phyloP scores from a whole-genome alignment of 37 sponge, comb jelly and placozoan species.

The Ephydatia muelleri region DNA sequence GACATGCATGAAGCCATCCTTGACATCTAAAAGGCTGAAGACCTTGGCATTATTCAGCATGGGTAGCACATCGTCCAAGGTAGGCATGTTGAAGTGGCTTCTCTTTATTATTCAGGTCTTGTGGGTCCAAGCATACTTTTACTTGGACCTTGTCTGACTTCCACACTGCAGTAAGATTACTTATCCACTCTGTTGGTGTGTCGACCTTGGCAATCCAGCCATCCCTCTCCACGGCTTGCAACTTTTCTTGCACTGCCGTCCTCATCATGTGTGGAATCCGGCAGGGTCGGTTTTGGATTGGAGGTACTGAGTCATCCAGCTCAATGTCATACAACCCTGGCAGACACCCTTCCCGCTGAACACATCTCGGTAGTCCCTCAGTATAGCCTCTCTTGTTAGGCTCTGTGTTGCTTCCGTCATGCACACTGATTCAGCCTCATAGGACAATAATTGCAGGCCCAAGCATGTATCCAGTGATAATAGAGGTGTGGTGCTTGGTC shows the following conservation, averaged over 20 bases:
- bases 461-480: not conserved
- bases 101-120: slow-evolving; percentile 36
- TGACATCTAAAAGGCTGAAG: no score
- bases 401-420: no score
- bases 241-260: not conserved
- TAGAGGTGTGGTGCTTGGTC: not conserved
- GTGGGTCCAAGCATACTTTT: slow-evolving; percentile 44
- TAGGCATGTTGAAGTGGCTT: slow-evolving; percentile 19
- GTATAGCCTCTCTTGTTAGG: not conserved
- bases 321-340: slow-evolving; percentile 6
- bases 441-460: not conserved
- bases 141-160: slow-evolving; percentile 30
- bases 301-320: slow-evolving; percentile 1
- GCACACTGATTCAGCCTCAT: not conserved
- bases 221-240: slow-evolving; percentile 2
- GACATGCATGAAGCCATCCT: no score
- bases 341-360: slow-evolving; percentile 5
- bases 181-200: no score
- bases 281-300: slow-evolving; percentile 7
- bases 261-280: slow-evolving; percentile 20
- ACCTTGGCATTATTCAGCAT: no score
- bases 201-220: slow-evolving; percentile 14
- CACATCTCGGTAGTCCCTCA: not conserved
- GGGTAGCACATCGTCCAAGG: no score
- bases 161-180: no score